A percentile compares a stretch with the other conserved stretches of the same genome.
Conservation (phyloP, 2,888 invertebrate genomes). For the Andrena dorsata region DNA sequence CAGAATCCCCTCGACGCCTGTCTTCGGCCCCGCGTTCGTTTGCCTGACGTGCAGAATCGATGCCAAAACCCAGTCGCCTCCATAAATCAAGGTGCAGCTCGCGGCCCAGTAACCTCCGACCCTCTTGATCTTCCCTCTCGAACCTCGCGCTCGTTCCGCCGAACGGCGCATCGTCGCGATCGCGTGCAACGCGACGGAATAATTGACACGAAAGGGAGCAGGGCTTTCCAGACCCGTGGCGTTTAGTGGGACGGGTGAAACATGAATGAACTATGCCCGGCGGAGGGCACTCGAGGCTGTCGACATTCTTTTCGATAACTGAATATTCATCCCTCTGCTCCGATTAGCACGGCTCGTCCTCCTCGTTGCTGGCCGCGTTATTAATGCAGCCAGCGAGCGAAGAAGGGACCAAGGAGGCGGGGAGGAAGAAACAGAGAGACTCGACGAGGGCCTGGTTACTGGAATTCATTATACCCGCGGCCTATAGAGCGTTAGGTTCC, state of each 20-base stretch:
- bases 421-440: background rate
- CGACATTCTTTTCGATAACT: slow-evolving; percentile 36
- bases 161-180: background rate
- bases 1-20: too few relatives aligned
- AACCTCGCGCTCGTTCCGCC: background rate
- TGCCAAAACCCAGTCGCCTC: too few relatives aligned
- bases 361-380: slow-evolving; percentile 15
- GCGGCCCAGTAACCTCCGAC: too few relatives aligned
- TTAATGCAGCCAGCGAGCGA: slow-evolving; percentile 30
- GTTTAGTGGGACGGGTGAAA: slow-evolving; percentile 2
- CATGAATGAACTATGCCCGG: background rate
- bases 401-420: background rate
- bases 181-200: slow-evolving; percentile 15
- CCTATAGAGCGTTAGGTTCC: slow-evolving; percentile 44
- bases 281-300: background rate
- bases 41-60: too few relatives aligned
- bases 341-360: slow-evolving; percentile 33
- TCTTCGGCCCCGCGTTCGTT: too few relatives aligned
- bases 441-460: slow-evolving; percentile 25
- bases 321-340: slow-evolving; percentile 50
- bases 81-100: too few relatives aligned
- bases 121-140: background rate
- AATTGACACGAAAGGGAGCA: slow-evolving; percentile 12
- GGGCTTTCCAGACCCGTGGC: background rate
- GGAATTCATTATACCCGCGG: slow-evolving; percentile 52